Conservation (phyloP, 2,888 invertebrate genomes). For the Luffia ferchaultella region DNA sequence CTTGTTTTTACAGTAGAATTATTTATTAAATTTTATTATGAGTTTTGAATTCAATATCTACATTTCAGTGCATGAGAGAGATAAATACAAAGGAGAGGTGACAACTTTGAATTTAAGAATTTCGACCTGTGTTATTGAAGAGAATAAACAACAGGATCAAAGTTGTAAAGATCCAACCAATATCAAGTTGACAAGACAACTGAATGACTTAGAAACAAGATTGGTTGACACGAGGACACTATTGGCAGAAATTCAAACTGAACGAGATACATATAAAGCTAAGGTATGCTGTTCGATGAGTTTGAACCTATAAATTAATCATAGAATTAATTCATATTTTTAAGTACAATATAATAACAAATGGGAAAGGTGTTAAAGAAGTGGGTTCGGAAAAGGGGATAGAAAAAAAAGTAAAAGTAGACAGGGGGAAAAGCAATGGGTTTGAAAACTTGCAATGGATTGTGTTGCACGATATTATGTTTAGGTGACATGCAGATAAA, state of each 20-base stretch:
- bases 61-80: constrained; percentile 45
- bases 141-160: constrained; percentile 20
- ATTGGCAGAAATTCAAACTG: constrained; percentile 56
- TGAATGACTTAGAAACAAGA: constrained; percentile 59
- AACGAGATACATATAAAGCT: constrained; percentile 51
- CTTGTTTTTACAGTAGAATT: background rate
- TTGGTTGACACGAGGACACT: constrained; percentile 55
- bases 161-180: constrained; percentile 21
- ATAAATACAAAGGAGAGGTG: constrained; percentile 44
- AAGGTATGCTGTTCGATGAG: constrained; percentile 31
- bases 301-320: background rate
- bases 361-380: too few species aligned
- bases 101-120: constrained; percentile 42
- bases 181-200: constrained; percentile 40
- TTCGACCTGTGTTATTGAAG: constrained; percentile 38
- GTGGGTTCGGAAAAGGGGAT: too few species aligned
- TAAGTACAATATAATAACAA: too few species aligned
- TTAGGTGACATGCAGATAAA: too few species aligned
- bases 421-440: too few species aligned
- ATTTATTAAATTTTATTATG: background rate
- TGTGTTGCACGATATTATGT: too few species aligned
- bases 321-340: background rate
- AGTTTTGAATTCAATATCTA: background rate
- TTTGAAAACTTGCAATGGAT: too few species aligned
- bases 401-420: too few species aligned